Evolutionary conservation across 2,888 invertebrate species (phyloP), one percentile per base, ranked within the genome.

Genomic region (Mesochorus sp.): DNA sequence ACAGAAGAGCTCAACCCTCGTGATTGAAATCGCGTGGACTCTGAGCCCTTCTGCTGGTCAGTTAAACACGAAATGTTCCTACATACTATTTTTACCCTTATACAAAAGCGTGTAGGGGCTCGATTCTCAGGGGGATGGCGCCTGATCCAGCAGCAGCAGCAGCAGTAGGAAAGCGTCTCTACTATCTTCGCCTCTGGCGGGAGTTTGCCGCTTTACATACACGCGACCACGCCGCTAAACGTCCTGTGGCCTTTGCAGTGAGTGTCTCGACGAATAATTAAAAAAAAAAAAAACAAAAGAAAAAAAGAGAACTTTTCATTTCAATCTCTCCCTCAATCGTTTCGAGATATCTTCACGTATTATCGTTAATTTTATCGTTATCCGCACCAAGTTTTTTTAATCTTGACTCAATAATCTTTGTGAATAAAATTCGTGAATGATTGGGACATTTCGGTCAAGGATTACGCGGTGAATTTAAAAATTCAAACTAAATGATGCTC

Each of bases 121-220:
- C 62, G 44, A 51, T 51, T 31, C 55, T 34, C 6, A 80, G 68
- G 70, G 78, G 78, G 72, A 80, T 81, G 82, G 71, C 61, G 64
- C 39, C 62, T 37, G 74, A 70, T 79, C 73, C 57, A 37, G 28
- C 47, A 49, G 31, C 68, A 51, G 49, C 39, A 31, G 39, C 83
- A 70, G 67, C 84, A 80, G 81, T 80, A 72, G 79, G 74, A 34
- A 83, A 84, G 26, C 85, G 82, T 42, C 68, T 82, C 67, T 86
- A 86, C 75, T 86, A 88, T 83, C 79, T 85, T 59, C 83, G 81
- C 44, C 86, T 88, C 71, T 88, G 88, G 88, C 86, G 85, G 47
- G 88, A 88, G 77, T 88, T 88, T 74, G 79, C 76, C 55, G 76
- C 76, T 53, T 64, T 76, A 47, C 82, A 79, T 71, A 55, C 79